A percentile compares a stretch with the other conserved stretches of the same genome.
Evolutionary conservation across 2,113 vertebrate species (phyloP).

Genomic region (Zosterops japonicus): DNA sequence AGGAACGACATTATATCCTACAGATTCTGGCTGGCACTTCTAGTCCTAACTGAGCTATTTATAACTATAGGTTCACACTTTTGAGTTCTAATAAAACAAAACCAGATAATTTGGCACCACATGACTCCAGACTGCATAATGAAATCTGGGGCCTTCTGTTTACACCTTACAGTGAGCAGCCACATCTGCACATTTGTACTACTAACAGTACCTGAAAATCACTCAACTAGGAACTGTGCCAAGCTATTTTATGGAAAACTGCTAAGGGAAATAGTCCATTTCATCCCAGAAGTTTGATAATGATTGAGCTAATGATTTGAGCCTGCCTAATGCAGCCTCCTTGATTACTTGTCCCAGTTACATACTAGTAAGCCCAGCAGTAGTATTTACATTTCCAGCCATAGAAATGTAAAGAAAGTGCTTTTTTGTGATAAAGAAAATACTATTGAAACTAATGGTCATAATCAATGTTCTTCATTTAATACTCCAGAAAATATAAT

Average conservation of each 20-base stretch:
- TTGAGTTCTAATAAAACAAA: not conserved
- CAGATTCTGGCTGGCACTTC: not conserved
- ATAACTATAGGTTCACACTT: not conserved
- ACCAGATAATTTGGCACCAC: not conserved
- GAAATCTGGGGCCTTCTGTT: not conserved
- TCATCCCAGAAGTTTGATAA: constrained; percentile 9
- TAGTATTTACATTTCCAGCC: not conserved
- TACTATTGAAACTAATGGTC: not conserved
- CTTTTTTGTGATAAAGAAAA: not conserved
- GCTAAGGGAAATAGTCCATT: not conserved
- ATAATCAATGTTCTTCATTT: not conserved
- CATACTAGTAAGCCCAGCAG: not conserved
- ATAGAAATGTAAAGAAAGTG: not conserved
- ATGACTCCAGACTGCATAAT: not conserved
- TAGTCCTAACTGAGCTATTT: not conserved
- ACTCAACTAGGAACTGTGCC: not conserved
- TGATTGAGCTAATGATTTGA: not conserved
- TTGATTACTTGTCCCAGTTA: not conserved
- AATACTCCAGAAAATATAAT: not conserved
- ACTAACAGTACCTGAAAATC: not conserved
- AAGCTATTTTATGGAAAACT: not conserved
- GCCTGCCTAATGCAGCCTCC: not conserved
- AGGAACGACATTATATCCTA: not conserved
- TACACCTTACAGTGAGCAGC: not conserved
- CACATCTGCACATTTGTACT: not conserved